phyloP scores from a whole-genome alignment of 1,140 invertebrate species.

The Tigriopus japonicus region DNA sequence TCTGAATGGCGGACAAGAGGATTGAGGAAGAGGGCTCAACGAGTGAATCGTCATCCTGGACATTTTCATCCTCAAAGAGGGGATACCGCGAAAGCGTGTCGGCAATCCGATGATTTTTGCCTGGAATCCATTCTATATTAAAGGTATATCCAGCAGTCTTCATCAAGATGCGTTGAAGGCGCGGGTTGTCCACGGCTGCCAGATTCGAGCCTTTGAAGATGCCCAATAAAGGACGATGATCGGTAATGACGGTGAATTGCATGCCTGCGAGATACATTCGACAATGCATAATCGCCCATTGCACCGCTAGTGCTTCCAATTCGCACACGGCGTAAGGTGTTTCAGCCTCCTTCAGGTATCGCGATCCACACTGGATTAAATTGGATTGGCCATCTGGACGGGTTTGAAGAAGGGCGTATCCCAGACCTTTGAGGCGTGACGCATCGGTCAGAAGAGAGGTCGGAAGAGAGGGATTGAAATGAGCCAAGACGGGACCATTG shows the following conservation, averaged over 20 bases:
- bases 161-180: background rate
- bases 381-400: background rate
- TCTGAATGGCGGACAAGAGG: background rate
- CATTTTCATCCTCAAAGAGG: background rate
- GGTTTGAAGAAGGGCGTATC: slow-evolving; percentile 10
- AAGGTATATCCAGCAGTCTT: background rate
- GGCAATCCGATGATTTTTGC: slow-evolving; percentile 1
- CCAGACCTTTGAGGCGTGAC: slow-evolving; percentile 11
- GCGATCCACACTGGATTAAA: slow-evolving; percentile 5
- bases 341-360: slow-evolving; percentile 19
- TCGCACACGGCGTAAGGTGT: slow-evolving; percentile 16
- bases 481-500: slow-evolving; percentile 3
- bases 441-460: background rate
- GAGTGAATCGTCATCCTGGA: background rate
- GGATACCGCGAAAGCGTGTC: background rate
- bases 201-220: slow-evolving; percentile 20
- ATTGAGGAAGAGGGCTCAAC: background rate
- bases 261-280: too few species aligned
- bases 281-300: slow-evolving; percentile 18
- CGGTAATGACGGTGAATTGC: slow-evolving; percentile 20
- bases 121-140: background rate
- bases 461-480: background rate
- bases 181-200: slow-evolving; percentile 18
- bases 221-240: slow-evolving; percentile 22
- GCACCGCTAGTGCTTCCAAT: slow-evolving; percentile 18